Evolutionary conservation across 2,113 vertebrate genomes (phyloP).

Genomic region (Onychostruthus taczanowskii): DNA sequence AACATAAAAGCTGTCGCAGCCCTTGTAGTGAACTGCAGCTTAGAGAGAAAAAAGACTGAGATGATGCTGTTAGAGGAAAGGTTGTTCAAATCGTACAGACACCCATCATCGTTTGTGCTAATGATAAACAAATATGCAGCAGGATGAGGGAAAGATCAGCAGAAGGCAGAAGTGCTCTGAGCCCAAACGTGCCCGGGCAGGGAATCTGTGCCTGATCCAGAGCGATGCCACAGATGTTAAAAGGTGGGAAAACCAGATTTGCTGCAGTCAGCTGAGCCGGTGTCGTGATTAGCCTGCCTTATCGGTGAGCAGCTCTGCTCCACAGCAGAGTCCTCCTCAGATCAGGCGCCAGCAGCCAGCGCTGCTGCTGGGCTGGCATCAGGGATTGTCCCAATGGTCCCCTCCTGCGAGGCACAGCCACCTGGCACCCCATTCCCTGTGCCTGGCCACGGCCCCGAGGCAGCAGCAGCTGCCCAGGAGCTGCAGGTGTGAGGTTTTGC

Average conservation of each 20-base stretch:
- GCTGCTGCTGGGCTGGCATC: not conserved
- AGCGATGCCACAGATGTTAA: not conserved
- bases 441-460: not conserved
- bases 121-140: conserved; percentile 26
- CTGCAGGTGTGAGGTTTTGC: not conserved
- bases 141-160: not conserved
- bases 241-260: not conserved
- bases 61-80: conserved; percentile 36
- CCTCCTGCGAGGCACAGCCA: not conserved
- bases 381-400: not conserved
- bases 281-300: not conserved
- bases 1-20: conserved; percentile 64
- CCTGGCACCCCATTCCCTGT: not conserved
- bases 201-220: not conserved
- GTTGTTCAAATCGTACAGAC: conserved; percentile 33
- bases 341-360: not conserved
- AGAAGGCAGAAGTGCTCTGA: not conserved
- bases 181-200: not conserved
- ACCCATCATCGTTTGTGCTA: conserved; percentile 43
- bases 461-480: not conserved
- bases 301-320: conserved; percentile 8
- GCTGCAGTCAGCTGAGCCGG: not conserved
- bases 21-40: conserved; percentile 56
- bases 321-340: not conserved
- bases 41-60: conserved; percentile 47